phyloP scores from a whole-genome alignment of 2,888 invertebrate species.

The Spodoptera picta region DNA sequence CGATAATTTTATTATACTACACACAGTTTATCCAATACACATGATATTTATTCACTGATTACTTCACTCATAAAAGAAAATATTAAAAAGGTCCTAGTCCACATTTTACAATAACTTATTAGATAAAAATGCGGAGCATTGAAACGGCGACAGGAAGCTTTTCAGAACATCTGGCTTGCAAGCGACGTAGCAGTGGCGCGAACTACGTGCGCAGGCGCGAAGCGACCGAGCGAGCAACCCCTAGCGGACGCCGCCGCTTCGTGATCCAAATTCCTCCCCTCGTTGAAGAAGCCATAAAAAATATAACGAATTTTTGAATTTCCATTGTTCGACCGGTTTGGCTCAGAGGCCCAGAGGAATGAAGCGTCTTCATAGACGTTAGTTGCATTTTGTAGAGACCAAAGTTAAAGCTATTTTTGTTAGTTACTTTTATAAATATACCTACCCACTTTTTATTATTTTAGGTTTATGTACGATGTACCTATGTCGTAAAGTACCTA shows the following conservation, averaged over 20 bases:
- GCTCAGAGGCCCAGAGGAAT: conserved; percentile 56
- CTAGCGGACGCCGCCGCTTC: conserved; percentile 83
- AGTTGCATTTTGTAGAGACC: conserved; percentile 41
- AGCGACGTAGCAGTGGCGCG: conserved; percentile 88
- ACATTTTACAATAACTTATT: conserved; percentile 81
- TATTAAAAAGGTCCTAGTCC: conserved; percentile 78
- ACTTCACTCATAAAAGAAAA: conserved; percentile 79
- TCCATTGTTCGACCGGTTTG: conserved; percentile 83
- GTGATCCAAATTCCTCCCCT: conserved; percentile 82
- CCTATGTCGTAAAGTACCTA: too few species aligned
- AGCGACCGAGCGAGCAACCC: conserved; percentile 83
- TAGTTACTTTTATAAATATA: not conserved
- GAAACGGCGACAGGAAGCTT: conserved; percentile 87
- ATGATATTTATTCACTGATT: conserved; percentile 80
- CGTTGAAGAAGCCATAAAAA: conserved; percentile 85
- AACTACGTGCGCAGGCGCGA: conserved; percentile 88
- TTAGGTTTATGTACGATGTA: too few species aligned
- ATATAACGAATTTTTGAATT: conserved; percentile 87
- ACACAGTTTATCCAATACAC: conserved; percentile 79
- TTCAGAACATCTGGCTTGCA: conserved; percentile 88
- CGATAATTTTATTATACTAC: conserved; percentile 79
- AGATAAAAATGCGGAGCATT: conserved; percentile 80
- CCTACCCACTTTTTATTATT: not conserved
- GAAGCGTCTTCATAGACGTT: conserved; percentile 51
- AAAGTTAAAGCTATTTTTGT: conserved; percentile 12